Conservation (phyloP, 37 sponge, comb jelly and placozoan genomes). For the Spongilla lacustris region DNA sequence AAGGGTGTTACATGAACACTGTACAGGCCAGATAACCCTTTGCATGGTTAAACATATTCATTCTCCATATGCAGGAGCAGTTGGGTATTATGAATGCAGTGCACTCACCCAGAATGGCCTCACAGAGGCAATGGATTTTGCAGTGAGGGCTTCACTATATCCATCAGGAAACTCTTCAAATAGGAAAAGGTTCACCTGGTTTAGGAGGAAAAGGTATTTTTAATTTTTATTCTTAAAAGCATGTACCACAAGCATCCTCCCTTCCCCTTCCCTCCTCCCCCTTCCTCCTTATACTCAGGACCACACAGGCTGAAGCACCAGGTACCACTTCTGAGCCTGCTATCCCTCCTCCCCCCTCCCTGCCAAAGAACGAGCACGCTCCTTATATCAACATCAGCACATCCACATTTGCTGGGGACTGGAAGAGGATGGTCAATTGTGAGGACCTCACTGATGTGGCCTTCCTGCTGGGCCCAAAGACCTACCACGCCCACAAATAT, state of each 20-base stretch:
- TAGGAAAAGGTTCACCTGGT: constrained; percentile 41
- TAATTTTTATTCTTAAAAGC: background rate
- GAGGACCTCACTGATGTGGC: constrained; percentile 54
- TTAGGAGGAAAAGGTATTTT: constrained; percentile 44
- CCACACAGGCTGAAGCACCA: background rate
- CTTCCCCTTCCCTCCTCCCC: too few relatives aligned
- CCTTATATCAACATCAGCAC: constrained; percentile 86
- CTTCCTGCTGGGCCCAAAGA: constrained; percentile 28
- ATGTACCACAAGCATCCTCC: background rate
- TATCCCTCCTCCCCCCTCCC: constrained; percentile 79
- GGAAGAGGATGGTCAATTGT: constrained; percentile 47
- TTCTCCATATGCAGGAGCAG: constrained; percentile 26
- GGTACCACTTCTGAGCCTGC: constrained; percentile 8
- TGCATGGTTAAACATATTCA: background rate
- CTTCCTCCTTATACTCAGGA: too few relatives aligned
- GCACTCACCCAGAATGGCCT: constrained; percentile 58
- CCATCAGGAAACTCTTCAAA: background rate
- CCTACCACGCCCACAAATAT: constrained; percentile 56
- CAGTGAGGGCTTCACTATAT: constrained; percentile 26
- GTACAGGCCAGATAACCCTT: too few relatives aligned
- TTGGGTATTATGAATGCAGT: constrained; percentile 77
- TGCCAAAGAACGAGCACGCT: constrained; percentile 71
- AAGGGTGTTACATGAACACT: too few relatives aligned
- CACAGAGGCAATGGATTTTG: constrained; percentile 42
- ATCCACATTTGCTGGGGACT: constrained; percentile 48